phyloP scores from a whole-genome alignment of 2,888 invertebrate species.

The Pristionchus japonicus region DNA sequence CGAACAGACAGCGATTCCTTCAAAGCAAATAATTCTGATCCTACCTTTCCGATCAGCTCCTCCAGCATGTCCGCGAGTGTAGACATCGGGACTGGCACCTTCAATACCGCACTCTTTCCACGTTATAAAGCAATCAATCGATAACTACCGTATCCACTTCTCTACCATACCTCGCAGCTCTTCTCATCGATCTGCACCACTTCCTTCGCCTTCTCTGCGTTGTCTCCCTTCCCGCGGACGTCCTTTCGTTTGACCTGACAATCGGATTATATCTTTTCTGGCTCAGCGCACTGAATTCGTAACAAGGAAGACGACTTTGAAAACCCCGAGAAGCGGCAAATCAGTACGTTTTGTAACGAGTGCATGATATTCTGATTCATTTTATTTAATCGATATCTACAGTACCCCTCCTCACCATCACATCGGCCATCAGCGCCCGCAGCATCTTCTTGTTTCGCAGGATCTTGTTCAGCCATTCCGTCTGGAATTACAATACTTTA shows the following conservation, averaged over 20 bases:
- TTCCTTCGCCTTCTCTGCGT: conserved; percentile 14
- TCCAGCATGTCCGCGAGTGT: conserved; percentile 17
- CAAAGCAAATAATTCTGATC: background rate
- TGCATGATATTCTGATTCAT: background rate
- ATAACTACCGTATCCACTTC: background rate
- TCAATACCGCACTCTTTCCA: background rate
- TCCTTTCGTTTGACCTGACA: conserved; percentile 2
- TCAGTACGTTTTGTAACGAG: no score
- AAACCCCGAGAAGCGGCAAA: no score
- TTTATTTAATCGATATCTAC: background rate
- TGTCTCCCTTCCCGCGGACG: conserved; percentile 25
- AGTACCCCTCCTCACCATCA: conserved; percentile 3
- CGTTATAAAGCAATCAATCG: background rate
- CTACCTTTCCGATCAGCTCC: background rate
- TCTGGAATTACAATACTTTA: no score
- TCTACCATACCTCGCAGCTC: conserved; percentile 16
- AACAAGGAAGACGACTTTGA: no score
- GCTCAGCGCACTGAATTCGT: no score
- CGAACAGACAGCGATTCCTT: background rate
- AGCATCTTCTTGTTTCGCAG: conserved; percentile 53
- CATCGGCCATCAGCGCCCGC: conserved; percentile 48
- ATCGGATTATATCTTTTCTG: no score
- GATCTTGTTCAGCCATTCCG: conserved; percentile 51
- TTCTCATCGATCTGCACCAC: conserved; percentile 38
- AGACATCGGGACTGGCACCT: conserved; percentile 34